A percentile compares a stretch with the other conserved stretches of the same genome.
Evolutionary conservation across 37 sponge, comb jelly and placozoan species (phyloP).

Genomic region (Aplysina aerophoba): DNA sequence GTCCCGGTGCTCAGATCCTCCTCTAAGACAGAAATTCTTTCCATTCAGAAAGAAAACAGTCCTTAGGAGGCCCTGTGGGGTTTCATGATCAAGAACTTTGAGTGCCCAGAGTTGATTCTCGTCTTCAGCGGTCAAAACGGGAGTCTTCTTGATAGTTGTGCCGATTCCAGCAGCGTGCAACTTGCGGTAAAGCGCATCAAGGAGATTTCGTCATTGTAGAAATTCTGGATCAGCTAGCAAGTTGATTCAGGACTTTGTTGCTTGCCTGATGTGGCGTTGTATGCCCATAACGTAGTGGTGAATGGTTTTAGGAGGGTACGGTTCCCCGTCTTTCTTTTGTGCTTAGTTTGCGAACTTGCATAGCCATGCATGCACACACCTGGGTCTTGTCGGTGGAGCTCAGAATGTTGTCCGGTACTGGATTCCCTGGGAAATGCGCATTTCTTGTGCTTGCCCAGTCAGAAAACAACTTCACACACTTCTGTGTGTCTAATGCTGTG

Average conservation of each 20-base stretch:
- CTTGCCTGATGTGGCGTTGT: slow-evolving; percentile 1
- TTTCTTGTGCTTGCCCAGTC: slow-evolving; percentile 4
- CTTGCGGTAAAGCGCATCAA: slow-evolving; percentile 8
- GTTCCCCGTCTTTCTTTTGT: not conserved
- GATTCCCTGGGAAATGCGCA: not conserved
- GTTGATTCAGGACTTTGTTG: not conserved
- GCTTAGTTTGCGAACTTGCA: not conserved
- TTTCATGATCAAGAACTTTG: not conserved
- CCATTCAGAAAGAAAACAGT: slow-evolving; percentile 63
- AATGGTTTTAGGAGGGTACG: slow-evolving; percentile 4
- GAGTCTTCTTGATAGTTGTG: not conserved
- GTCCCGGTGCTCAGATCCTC: slow-evolving; percentile 37
- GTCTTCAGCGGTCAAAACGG: not conserved
- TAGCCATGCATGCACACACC: slow-evolving; percentile 1
- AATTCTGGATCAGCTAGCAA: not conserved
- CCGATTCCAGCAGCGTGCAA: slow-evolving; percentile 12
- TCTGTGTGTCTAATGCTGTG: slow-evolving; percentile 1
- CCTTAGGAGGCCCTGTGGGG: slow-evolving; percentile 25
- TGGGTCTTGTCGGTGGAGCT: not conserved
- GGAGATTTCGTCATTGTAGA: slow-evolving; percentile 1
- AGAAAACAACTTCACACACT: slow-evolving; percentile 2
- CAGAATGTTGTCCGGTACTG: not conserved
- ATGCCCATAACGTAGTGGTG: slow-evolving; percentile 6
- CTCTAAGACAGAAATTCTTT: slow-evolving; percentile 50
- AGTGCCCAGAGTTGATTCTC: not conserved